phyloP scores from a whole-genome alignment of 2,888 invertebrate species.

The Mesochorus sp. region DNA sequence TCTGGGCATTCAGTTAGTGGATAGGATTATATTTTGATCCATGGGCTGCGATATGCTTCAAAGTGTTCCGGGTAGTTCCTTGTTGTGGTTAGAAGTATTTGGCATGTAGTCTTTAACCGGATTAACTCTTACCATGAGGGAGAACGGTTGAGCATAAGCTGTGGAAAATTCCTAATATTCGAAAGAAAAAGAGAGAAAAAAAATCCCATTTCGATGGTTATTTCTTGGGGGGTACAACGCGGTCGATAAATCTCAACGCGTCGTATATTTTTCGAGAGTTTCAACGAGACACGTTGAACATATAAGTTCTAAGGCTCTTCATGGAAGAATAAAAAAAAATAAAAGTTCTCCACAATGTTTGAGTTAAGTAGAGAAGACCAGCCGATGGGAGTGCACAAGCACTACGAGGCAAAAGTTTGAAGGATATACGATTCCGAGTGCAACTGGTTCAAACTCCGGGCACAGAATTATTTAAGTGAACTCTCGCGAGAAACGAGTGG shows the following conservation, averaged over 20 bases:
- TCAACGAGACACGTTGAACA: not conserved
- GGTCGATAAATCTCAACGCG: not conserved
- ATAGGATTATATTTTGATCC: slow-evolving; percentile 34
- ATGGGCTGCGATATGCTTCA: not conserved
- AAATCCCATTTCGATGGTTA: not conserved
- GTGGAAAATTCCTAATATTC: no score
- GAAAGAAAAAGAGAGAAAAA: not conserved
- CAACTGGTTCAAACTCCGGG: slow-evolving; percentile 26
- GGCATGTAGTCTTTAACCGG: slow-evolving; percentile 13
- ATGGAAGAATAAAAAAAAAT: not conserved
- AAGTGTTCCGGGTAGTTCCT: slow-evolving; percentile 26
- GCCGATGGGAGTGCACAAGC: slow-evolving; percentile 6
- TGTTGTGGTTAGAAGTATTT: not conserved
- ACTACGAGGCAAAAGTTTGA: slow-evolving; percentile 11
- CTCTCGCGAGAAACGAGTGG: slow-evolving; percentile 24
- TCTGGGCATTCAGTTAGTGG: not conserved
- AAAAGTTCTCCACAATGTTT: not conserved
- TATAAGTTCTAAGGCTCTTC: no score
- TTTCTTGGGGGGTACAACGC: not conserved
- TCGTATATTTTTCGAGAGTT: no score
- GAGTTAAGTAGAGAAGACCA: no score
- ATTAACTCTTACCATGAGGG: slow-evolving; percentile 28
- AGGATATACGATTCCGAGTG: slow-evolving; percentile 30
- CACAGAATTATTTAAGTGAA: slow-evolving; percentile 35
- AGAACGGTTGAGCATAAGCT: no score